Evolutionary conservation across 2,113 vertebrate species (phyloP).

Genomic region (Nothoprocta perdicaria): DNA sequence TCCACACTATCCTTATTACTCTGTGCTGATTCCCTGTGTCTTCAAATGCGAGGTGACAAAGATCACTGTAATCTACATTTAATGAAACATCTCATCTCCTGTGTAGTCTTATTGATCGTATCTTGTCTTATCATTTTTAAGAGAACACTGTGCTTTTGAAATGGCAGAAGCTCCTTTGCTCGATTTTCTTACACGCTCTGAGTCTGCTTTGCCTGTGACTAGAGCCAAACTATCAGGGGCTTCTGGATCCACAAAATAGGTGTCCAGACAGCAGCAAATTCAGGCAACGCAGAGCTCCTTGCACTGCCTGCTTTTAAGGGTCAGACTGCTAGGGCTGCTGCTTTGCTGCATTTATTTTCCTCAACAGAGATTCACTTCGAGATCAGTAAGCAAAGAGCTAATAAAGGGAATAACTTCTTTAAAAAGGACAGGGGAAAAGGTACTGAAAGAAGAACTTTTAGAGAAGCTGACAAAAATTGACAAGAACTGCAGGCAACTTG

Average conservation of each 20-base stretch:
- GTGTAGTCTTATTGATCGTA: constrained; percentile 17
- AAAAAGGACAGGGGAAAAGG: not conserved
- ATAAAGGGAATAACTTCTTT: constrained; percentile 32
- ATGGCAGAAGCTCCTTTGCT: not conserved
- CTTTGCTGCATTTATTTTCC: not conserved
- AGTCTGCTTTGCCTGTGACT: not conserved
- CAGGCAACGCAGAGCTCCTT: not conserved
- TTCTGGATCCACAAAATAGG: not conserved
- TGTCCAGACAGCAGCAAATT: not conserved
- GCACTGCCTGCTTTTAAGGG: not conserved
- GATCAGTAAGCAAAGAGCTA: not conserved
- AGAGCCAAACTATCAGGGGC: not conserved
- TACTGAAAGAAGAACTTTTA: constrained; percentile 5
- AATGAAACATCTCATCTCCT: constrained; percentile 42
- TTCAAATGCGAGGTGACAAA: constrained; percentile 36
- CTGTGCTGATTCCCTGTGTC: not conserved
- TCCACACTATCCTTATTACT: not conserved
- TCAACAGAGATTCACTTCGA: not conserved
- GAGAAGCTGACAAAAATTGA: constrained; percentile 36
- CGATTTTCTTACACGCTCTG: not conserved
- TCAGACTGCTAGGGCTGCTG: not conserved
- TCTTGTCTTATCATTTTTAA: constrained; percentile 1
- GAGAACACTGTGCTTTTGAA: constrained; percentile 25
- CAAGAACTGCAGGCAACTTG: not conserved
- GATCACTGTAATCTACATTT: constrained; percentile 48